Evolutionary conservation across 1,140 invertebrate species (phyloP), one percentile per base, ranked within the genome.

Genomic region (Branchinecta lynchi): DNA sequence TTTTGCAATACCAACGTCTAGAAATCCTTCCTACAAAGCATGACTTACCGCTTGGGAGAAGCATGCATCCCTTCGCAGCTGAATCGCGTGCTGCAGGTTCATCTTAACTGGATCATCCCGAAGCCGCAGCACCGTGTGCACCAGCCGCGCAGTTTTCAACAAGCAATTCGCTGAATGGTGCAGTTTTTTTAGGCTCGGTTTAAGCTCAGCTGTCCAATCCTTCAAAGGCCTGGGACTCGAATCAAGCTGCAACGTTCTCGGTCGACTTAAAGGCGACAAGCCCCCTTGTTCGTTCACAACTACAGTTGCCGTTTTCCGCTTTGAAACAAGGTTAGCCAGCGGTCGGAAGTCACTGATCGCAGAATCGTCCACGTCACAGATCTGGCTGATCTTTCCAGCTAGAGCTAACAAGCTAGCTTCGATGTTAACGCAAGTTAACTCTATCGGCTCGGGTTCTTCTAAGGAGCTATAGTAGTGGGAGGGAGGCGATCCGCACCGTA

Each of bases 11-110:
- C 60, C 5, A 32, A 32, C 32, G 1, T 32, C 32, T 32, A 32
- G 32, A 45, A 1, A 70, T 72, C 32, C 67, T 66, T 51, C 21
- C 66, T 21, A 68, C 66, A 45, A 45, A 10, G 44, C 12, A 51
- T 3, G 68, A 82, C 83, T 86, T 79, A 93, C 90, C 68, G 92
- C 89, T 80, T 97, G 93, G 32, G 91, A 90, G 77, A 95, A 94
- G 76, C 92, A 92, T 43, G 93, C 88, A 78, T 96, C 91, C 70
- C 93, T 79, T 69, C 93, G 80, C 66, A 86, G 86, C 70, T 86
- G 83, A 20, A 88, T 79, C 20, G 83, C 81, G 44, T 85, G 85
- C 9, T 81, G 80, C 75, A 86, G 77, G 77, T 85, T 78, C 71
- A 86, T 80, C 77, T 83, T 78, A 77, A 86, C 77, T 76, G 84